Conservation (phyloP, 92 coral and sea anemone species). For the Chrysogorgia sp. region DNA sequence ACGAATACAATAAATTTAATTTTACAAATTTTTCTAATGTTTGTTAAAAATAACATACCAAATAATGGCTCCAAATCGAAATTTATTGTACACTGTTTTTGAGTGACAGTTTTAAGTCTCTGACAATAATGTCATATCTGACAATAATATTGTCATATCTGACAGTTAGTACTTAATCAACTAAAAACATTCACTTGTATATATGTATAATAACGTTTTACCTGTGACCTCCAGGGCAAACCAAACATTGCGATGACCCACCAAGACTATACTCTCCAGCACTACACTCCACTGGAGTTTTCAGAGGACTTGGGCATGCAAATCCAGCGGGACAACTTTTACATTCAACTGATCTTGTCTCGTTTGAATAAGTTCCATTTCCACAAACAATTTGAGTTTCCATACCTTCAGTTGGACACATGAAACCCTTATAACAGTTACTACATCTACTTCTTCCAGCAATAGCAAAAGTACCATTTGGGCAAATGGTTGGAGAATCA, state of each 20-base stretch:
- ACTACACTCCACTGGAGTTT: constrained; percentile 61
- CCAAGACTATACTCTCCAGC: constrained; percentile 72
- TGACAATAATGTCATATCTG: no score
- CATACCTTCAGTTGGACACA: constrained; percentile 69
- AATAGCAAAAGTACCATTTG: constrained; percentile 70
- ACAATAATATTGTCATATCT: no score
- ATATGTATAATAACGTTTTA: no score
- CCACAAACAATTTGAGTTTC: constrained; percentile 69
- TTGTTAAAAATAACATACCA: no score
- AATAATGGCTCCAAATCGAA: no score
- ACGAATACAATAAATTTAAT: background rate
- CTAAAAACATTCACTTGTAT: no score
- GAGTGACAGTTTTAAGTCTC: no score
- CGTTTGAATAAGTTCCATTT: constrained; percentile 76
- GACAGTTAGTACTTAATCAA: no score
- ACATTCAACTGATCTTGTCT: constrained; percentile 52
- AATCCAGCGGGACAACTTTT: constrained; percentile 67
- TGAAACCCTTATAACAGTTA: constrained; percentile 69
- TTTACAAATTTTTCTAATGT: background rate
- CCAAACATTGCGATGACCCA: constrained; percentile 49
- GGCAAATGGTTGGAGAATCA: constrained; percentile 51
- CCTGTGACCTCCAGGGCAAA: constrained; percentile 80
- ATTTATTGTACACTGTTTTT: no score
- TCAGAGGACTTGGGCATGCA: constrained; percentile 60
- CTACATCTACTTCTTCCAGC: constrained; percentile 69